Percentiles rank a stretch among this genome's conserved stretches.
These are phyloP conservation scores for human (Homo sapiens) DNA, from an alignment of 2,113 vertebrate genomes.

Conservation along the genomic window DNA sequence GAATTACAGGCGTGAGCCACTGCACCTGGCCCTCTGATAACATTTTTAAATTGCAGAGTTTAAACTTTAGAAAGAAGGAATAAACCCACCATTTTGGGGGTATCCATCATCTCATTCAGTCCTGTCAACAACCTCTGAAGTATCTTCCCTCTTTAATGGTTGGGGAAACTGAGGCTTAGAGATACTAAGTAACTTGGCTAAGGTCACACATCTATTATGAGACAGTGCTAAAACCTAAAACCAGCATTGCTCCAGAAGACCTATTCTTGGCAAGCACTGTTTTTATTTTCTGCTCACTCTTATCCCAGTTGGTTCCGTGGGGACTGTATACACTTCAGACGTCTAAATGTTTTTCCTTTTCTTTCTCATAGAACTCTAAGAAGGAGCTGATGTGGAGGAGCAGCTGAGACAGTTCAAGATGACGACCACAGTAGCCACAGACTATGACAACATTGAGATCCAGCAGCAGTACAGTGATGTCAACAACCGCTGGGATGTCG, in stretches of 20 bases:
- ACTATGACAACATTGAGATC: slow-evolving; percentile 96
- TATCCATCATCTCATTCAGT: neutral
- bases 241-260: neutral
- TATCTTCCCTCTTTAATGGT: neutral
- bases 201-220: neutral
- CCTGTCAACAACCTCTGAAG: neutral
- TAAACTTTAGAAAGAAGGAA: neutral
- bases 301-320: neutral
- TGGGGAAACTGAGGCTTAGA: neutral
- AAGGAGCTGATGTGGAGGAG: slow-evolving; percentile 89
- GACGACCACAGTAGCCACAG: slow-evolving; percentile 94
- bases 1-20: no score
- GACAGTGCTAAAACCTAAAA: neutral
- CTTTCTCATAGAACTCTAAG: slow-evolving; percentile 82
- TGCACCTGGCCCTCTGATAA: accelerated
- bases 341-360: neutral
- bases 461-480: slow-evolving; percentile 97
- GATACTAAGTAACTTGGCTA: neutral
- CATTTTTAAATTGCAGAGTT: neutral
- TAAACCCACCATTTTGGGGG: neutral
- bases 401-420: slow-evolving; percentile 88
- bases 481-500: slow-evolving; percentile 97
- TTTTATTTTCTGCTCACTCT: neutral
- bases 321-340: neutral
- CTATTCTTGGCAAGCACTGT: neutral